Conservation (phyloP, 2,797 vertebrate genomes). For the Sebastolobus alascanus region DNA sequence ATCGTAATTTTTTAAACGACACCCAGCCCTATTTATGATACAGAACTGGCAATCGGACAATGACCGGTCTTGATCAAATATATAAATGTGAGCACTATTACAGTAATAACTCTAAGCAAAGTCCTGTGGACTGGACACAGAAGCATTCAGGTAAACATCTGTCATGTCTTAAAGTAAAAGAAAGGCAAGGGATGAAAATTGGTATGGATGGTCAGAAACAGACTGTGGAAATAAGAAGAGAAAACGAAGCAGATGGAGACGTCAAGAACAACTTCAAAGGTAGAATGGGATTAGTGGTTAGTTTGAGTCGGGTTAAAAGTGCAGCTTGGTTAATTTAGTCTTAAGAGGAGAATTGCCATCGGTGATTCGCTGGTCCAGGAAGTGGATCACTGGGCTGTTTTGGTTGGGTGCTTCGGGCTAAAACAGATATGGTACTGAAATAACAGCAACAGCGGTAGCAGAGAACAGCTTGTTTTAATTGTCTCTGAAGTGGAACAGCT, state of each 20-base stretch:
- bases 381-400: conserved; percentile 42
- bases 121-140: neutral
- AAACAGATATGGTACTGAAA: conserved; percentile 58
- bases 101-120: neutral
- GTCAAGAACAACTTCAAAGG: conserved; percentile 8
- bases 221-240: neutral
- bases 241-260: neutral
- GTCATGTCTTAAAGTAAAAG: neutral
- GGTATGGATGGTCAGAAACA: conserved; percentile 7
- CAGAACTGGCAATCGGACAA: neutral
- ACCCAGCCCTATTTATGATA: neutral
- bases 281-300: conserved; percentile 8
- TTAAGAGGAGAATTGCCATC: conserved; percentile 14
- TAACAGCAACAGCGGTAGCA: conserved; percentile 60
- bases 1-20: neutral
- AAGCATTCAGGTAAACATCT: neutral
- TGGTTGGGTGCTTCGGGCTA: conserved; percentile 34
- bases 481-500: conserved; percentile 78
- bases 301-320: conserved; percentile 17
- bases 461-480: conserved; percentile 78
- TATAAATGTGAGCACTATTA: neutral
- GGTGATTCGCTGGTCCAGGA: conserved; percentile 29
- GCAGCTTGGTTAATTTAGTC: conserved; percentile 33
- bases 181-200: neutral
- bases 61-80: neutral